Evolutionary conservation across 2,797 vertebrate species (phyloP).

Genomic region (Arnoldichthys spilopterus): DNA sequence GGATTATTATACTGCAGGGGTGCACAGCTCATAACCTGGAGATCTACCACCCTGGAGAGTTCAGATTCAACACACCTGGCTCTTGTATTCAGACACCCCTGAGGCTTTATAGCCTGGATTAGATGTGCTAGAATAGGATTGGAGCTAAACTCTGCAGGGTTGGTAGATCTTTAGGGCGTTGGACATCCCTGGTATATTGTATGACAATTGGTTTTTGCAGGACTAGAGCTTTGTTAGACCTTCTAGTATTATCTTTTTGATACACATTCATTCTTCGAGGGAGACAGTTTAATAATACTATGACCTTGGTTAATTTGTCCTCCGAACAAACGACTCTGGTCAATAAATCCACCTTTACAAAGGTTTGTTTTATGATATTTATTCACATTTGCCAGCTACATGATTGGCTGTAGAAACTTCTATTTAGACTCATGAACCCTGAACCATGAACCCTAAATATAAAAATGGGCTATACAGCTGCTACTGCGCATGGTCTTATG

Average conservation of each 20-base stretch:
- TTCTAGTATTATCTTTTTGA: too few species aligned
- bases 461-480: neutral
- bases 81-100: too few species aligned
- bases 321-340: neutral
- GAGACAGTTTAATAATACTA: slow-evolving; percentile 1
- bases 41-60: too few species aligned
- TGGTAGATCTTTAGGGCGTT: too few species aligned
- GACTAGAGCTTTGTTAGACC: neutral
- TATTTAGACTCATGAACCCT: neutral
- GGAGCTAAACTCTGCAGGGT: too few species aligned
- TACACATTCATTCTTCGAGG: neutral
- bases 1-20: neutral
- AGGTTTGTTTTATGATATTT: neutral
- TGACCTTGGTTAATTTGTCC: neutral
- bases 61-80: too few species aligned
- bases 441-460: neutral
- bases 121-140: too few species aligned
- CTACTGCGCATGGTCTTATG: neutral
- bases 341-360: neutral
- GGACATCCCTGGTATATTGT: too few species aligned
- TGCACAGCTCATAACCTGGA: too few species aligned
- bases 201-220: neutral
- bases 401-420: neutral
- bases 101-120: too few species aligned
- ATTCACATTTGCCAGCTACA: neutral